Percentiles rank a stretch among this genome's conserved stretches.
Evolutionary conservation across 1,140 invertebrate genomes (phyloP).

Genomic region (Galleria mellonella): DNA sequence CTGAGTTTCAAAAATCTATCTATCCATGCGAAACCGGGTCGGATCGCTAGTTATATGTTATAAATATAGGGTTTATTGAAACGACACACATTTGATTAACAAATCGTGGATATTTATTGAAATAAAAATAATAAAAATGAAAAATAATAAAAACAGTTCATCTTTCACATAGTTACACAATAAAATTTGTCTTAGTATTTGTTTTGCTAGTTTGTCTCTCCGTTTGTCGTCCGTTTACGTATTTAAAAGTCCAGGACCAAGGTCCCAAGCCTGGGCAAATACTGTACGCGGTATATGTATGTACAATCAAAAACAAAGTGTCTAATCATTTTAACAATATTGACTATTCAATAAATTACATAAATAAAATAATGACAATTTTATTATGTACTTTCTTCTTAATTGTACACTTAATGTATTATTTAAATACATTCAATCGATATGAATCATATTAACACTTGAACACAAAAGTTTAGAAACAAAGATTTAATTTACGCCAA

Average conservation of each 20-base stretch:
- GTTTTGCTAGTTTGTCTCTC: constrained; percentile 52
- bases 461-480: too few species aligned
- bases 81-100: constrained; percentile 56
- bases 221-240: constrained; percentile 30
- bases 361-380: neutral
- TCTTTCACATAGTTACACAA: constrained; percentile 69
- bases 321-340: neutral
- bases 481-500: too few species aligned
- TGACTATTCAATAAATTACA: neutral
- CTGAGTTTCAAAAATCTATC: too few species aligned
- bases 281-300: neutral
- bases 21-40: too few species aligned
- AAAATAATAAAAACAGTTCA: constrained; percentile 74
- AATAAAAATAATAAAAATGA: constrained; percentile 75
- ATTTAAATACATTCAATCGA: neutral
- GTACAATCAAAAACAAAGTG: neutral
- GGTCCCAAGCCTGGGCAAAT: neutral
- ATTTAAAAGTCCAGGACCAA: neutral
- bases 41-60: too few species aligned
- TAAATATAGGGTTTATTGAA: constrained; percentile 31
- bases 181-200: constrained; percentile 70
- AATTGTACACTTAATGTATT: constrained; percentile 2
- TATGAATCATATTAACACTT: too few species aligned
- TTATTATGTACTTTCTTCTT: neutral
- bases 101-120: constrained; percentile 74